Evolutionary conservation across 2,888 invertebrate species (phyloP).

Genomic region (Andrena flavipes): DNA sequence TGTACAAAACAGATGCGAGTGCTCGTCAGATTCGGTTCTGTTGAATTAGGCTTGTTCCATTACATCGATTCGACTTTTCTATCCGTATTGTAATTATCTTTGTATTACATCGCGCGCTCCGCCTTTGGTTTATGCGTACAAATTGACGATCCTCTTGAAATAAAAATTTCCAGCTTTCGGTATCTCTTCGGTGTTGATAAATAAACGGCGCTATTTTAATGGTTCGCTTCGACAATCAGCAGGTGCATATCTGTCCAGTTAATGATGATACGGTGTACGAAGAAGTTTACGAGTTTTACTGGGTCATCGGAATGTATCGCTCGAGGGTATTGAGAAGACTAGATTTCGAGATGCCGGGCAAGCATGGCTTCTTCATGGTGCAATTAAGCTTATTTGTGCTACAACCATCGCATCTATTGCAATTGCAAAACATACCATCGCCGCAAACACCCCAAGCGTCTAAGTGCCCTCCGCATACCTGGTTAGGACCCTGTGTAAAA

Average conservation of each 20-base stretch:
- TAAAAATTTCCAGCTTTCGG: background rate
- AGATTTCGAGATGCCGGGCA: constrained; percentile 64
- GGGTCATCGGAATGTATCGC: background rate
- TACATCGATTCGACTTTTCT: background rate
- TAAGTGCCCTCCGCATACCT: constrained; percentile 83
- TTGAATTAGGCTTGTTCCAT: background rate
- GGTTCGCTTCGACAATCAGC: background rate
- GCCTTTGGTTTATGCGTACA: background rate
- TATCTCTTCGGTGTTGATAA: background rate
- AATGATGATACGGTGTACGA: background rate
- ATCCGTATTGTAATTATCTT: background rate
- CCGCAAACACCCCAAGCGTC: constrained; percentile 82
- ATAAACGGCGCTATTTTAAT: background rate
- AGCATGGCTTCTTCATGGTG: constrained; percentile 64
- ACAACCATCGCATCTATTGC: constrained; percentile 84
- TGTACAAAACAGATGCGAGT: too few relatives aligned
- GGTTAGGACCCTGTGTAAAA: constrained; percentile 83
- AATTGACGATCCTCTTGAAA: background rate
- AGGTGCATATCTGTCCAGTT: constrained; percentile 3
- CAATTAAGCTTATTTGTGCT: constrained; percentile 76
- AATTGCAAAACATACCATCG: constrained; percentile 82
- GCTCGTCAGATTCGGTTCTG: background rate
- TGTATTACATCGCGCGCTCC: background rate
- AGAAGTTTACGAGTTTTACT: background rate
- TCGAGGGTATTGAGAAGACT: constrained; percentile 63